Conservation (phyloP, 2,113 vertebrate genomes). For the Herpetotheres cachinnans region DNA sequence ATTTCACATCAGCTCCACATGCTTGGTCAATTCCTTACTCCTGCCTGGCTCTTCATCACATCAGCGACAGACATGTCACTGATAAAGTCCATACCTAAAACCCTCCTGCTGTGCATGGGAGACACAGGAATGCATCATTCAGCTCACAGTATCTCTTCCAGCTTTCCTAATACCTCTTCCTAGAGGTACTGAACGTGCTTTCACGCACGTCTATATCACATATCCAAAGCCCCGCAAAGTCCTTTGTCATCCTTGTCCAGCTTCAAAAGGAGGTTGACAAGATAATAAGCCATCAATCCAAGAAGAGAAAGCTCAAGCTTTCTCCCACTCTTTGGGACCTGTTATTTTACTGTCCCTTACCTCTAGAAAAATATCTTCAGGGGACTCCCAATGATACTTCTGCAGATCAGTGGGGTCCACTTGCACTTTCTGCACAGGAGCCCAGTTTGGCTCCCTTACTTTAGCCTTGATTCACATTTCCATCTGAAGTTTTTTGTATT, state of each 20-base stretch:
- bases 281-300: background rate
- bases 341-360: background rate
- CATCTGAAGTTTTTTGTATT: background rate
- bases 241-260: background rate
- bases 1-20: background rate
- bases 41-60: background rate
- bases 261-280: background rate
- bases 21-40: background rate
- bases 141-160: background rate
- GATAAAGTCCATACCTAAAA: background rate
- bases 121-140: background rate
- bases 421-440: background rate
- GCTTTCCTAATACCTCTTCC: background rate
- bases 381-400: background rate
- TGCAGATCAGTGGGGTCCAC: background rate
- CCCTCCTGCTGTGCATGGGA: background rate
- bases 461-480: background rate
- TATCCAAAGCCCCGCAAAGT: background rate
- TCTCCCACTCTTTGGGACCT: background rate
- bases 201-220: background rate
- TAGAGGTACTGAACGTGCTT: background rate
- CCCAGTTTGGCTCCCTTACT: background rate
- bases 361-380: background rate
- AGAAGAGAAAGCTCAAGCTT: background rate
- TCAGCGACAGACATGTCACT: fast-evolving